Conservation (phyloP, 2,888 invertebrate species). For the Chromoteleia sp. region DNA sequence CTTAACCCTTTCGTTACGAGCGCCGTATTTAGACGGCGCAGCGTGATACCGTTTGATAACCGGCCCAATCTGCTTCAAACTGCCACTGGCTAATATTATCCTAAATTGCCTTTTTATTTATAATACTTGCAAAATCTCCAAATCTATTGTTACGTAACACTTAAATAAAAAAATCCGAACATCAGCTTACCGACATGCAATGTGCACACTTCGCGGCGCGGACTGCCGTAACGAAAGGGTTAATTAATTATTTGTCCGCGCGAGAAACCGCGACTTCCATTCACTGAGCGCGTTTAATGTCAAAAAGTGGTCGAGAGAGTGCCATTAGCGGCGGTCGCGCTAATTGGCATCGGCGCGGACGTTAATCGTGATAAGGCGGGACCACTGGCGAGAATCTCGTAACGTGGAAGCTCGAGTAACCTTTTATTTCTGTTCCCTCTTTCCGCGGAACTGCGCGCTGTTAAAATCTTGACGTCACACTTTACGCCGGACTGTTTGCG, state of each 20-base stretch:
- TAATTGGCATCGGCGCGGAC: conserved; percentile 54
- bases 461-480: conserved; percentile 52
- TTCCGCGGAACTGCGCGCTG: conserved; percentile 10
- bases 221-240: too few relatives aligned
- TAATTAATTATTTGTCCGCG: conserved; percentile 27
- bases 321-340: conserved; percentile 37
- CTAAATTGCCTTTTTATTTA: too few relatives aligned
- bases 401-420: conserved; percentile 37
- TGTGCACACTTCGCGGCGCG: too few relatives aligned
- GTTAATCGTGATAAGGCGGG: conserved; percentile 59
- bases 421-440: conserved; percentile 24
- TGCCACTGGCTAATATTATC: too few relatives aligned
- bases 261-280: conserved; percentile 13
- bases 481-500: conserved; percentile 38
- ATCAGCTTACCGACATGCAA: too few relatives aligned
- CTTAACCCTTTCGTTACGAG: too few relatives aligned
- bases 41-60: too few relatives aligned
- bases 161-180: too few relatives aligned
- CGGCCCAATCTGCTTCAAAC: too few relatives aligned
- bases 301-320: conserved; percentile 45
- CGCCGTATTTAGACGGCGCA: too few relatives aligned
- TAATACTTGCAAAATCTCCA: too few relatives aligned
- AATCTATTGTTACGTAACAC: too few relatives aligned
- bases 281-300: conserved; percentile 32
- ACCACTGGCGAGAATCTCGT: conserved; percentile 35